Conservation (phyloP, 2,888 invertebrate genomes). For the Elegia similella region DNA sequence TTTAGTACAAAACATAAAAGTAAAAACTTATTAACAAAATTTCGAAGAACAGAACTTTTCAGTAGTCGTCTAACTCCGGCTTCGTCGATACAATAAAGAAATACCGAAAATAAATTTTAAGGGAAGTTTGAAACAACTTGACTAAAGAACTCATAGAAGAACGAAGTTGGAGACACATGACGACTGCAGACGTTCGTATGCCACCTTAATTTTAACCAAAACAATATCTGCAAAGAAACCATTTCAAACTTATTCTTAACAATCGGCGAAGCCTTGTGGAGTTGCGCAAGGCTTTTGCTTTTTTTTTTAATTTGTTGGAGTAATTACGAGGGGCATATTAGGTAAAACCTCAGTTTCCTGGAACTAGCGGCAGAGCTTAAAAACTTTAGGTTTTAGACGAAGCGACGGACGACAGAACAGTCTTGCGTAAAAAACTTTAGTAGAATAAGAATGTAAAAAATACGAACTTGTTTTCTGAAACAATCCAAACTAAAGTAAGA, state of each 20-base stretch:
- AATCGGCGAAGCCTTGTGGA: neutral
- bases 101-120: neutral
- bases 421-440: neutral
- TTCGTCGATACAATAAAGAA: neutral
- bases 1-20: neutral
- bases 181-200: neutral
- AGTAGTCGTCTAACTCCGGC: neutral
- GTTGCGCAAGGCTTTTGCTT: neutral
- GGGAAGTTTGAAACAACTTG: neutral
- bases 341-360: neutral
- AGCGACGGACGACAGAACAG: neutral
- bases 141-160: slow-evolving; percentile 1
- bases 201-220: slow-evolving; percentile 7
- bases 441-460: too few relatives aligned
- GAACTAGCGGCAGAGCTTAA: neutral
- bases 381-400: neutral
- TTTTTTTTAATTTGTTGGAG: neutral
- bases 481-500: too few relatives aligned
- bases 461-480: too few relatives aligned
- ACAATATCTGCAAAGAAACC: slow-evolving; percentile 1
- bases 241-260: slow-evolving; percentile 1
- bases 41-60: neutral
- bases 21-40: neutral
- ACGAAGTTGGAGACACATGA: neutral
- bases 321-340: neutral